Evolutionary conservation across 1,140 invertebrate species (phyloP).

Genomic region (Manduca sexta): DNA sequence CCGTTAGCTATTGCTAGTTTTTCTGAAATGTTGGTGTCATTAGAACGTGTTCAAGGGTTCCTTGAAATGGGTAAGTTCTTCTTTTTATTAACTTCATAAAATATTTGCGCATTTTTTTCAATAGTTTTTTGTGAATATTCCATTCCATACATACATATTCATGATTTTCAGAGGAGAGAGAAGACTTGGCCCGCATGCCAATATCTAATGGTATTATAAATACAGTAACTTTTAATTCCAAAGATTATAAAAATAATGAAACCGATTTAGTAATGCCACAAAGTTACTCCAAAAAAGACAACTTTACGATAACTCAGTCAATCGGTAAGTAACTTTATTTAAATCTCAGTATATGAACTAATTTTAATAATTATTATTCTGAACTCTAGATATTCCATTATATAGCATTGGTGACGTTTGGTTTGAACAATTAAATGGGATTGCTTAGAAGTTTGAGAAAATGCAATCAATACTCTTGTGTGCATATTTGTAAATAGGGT

Average conservation of each 20-base stretch:
- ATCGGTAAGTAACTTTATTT: constrained; percentile 18
- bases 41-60: constrained; percentile 78
- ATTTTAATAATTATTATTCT: no score
- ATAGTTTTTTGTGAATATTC: no score
- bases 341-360: no score
- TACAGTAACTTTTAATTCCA: constrained; percentile 24
- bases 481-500: no score
- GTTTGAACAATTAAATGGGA: no score
- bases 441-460: no score
- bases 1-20: constrained; percentile 80
- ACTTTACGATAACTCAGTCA: background rate
- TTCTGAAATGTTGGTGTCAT: constrained; percentile 79
- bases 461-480: no score
- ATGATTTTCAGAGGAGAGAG: constrained; percentile 41
- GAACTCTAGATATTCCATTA: no score
- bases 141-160: no score
- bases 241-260: constrained; percentile 6
- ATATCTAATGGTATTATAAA: constrained; percentile 10
- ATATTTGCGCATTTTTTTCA: no score
- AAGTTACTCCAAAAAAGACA: constrained; percentile 24
- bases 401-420: no score
- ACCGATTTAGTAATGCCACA: constrained; percentile 13
- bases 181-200: constrained; percentile 25
- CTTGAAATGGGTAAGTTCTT: constrained; percentile 75
- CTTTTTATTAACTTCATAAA: no score